Evolutionary conservation across 2,797 vertebrate genomes (phyloP), one percentile per base, ranked within the genome.

Genomic region (Chaunax sp.): DNA sequence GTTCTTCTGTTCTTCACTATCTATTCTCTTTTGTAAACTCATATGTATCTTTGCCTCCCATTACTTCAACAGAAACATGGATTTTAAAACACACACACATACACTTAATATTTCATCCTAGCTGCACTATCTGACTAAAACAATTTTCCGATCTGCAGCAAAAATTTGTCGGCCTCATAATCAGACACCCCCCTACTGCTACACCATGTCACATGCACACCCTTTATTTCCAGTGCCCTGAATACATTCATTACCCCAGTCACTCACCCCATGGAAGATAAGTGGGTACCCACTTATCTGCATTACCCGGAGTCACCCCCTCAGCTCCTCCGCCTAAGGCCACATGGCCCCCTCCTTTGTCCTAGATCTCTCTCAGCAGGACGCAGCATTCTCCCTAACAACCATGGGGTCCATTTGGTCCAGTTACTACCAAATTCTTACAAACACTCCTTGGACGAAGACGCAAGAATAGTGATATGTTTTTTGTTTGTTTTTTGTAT

Each of bases 291-390:
- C 82, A 88, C 83, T 89, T 86, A 87, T 87, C 53, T 60, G 68
- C 58, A 66, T 81, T 78, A 85, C 76, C 75, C 55, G 2, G 57
- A 64, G 65, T 83, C 80, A 82, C 82, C 87, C 12, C 82, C 78
- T 72, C 19, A 58, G 64, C 72, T 76, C 43, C 54, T 18, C 20
- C 1, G 47, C 83, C 86, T 64, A 6, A 64, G 70, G 84, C 81
- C 61, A 20, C 44, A 37, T 43, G 63, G 50, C 81, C 79, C 84
- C 84, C 82, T 74, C 69, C 79, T 82, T 84, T 90, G 89, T 91
- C 91, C 86, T 75, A 91, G 73, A 91, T 89, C 86, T 53, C 57
- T 82, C 83, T 83, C 85, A 84, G 86, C 78, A 81, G 87, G 81
- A 88, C 35, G 55, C 82, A 76, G 45, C 72, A 80, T 87, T 85